Conservation (phyloP, 2,797 vertebrate genomes). For the Anguilla anguilla region DNA sequence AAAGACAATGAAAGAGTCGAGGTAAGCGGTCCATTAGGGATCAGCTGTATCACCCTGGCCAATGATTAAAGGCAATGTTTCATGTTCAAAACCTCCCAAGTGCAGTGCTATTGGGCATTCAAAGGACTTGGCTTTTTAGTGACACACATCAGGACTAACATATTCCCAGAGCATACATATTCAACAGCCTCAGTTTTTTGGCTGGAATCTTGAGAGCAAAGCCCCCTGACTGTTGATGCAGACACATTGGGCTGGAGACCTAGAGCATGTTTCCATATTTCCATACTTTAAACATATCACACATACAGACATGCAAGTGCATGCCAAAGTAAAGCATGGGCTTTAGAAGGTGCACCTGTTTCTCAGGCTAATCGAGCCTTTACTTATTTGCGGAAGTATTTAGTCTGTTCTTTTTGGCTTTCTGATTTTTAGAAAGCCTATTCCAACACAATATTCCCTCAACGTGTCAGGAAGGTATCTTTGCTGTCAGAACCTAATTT, state of each 20-base stretch:
- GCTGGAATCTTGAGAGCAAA: not conserved
- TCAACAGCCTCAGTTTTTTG: not conserved
- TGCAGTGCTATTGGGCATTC: not conserved
- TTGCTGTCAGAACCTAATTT: not conserved
- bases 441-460: not conserved
- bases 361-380: not conserved
- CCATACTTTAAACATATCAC: not conserved
- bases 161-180: slow-evolving; percentile 14
- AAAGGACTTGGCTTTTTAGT: slow-evolving; percentile 5
- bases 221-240: not conserved
- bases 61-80: not conserved
- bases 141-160: not conserved
- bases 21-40: not conserved
- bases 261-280: not conserved
- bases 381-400: slow-evolving; percentile 14
- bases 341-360: not conserved
- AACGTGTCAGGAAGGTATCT: not conserved
- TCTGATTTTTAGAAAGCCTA: slow-evolving; percentile 24
- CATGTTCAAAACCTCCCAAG: not conserved
- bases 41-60: slow-evolving; percentile 1
- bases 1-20: not conserved
- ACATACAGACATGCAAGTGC: not conserved
- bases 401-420: not conserved
- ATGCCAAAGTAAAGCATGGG: not conserved
- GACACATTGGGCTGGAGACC: not conserved